These are phyloP conservation scores for Patagioenas fasciata DNA, from an alignment of 2,113 vertebrate species.

Conservation along the genomic window DNA sequence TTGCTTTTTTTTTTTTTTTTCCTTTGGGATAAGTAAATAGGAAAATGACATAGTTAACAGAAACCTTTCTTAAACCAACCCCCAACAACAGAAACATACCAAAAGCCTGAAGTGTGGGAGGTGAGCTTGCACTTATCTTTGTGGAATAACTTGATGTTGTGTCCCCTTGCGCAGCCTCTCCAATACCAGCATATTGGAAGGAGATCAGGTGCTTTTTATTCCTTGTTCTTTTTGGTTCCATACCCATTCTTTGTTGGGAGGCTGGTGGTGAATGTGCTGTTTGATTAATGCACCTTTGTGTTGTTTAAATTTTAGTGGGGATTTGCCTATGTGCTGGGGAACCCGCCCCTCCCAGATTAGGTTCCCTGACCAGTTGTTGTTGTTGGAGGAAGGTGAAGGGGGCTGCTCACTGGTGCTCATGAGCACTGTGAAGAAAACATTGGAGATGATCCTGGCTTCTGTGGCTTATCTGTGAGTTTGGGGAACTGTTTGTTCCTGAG, in stretches of 20 bases:
- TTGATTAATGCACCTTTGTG: background rate
- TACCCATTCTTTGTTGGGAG: background rate
- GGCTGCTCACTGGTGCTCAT: background rate
- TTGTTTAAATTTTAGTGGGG: background rate
- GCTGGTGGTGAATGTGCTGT: background rate
- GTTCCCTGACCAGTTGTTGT: background rate
- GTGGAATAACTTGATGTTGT: background rate
- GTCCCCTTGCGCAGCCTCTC: background rate
- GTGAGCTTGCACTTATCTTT: background rate
- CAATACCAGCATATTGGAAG: background rate
- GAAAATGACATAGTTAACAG: background rate
- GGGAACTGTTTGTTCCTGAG: background rate
- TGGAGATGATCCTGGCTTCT: background rate
- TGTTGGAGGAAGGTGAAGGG: accelerated
- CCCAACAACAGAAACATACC: background rate
- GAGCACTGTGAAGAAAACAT: background rate
- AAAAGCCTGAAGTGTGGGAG: background rate
- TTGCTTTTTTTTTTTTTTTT: background rate
- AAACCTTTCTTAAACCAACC: background rate
- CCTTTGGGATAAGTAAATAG: background rate
- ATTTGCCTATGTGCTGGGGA: background rate
- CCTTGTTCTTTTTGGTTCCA: background rate
- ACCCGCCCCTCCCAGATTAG: background rate
- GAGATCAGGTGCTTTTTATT: background rate
- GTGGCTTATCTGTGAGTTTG: background rate